Evolutionary conservation across 2,888 invertebrate genomes (phyloP).

Genomic region (Parnassius smintheus): DNA sequence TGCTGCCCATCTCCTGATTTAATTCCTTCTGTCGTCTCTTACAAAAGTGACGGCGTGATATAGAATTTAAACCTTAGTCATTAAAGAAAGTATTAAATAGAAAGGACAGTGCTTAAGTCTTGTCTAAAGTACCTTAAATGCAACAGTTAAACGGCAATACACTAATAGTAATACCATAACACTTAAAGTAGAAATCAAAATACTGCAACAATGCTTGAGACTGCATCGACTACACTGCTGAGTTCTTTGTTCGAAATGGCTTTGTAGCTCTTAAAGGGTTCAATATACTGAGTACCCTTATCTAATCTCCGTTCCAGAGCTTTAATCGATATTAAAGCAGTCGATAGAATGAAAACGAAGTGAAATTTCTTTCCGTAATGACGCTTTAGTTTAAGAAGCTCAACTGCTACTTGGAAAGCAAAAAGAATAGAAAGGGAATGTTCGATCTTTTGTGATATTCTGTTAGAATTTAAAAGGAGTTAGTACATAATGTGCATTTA

Average conservation of each 20-base stretch:
- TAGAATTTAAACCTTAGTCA: too few relatives aligned
- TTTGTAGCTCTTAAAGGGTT: slow-evolving; percentile 6
- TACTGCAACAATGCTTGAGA: slow-evolving; percentile 15
- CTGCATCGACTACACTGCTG: neutral
- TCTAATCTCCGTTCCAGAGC: slow-evolving; percentile 18
- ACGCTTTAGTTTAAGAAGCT: slow-evolving; percentile 16
- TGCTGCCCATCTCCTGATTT: too few relatives aligned
- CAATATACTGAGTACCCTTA: slow-evolving; percentile 15
- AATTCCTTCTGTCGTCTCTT: too few relatives aligned
- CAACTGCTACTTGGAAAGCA: slow-evolving; percentile 9
- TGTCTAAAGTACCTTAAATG: neutral
- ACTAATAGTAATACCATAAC: neutral
- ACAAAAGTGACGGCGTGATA: too few relatives aligned
- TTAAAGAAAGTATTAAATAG: too few relatives aligned
- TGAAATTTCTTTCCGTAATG: slow-evolving; percentile 20
- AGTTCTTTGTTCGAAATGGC: slow-evolving; percentile 19
- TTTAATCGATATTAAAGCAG: slow-evolving; percentile 25
- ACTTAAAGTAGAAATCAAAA: slow-evolving; percentile 22
- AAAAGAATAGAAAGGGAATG: slow-evolving; percentile 15
- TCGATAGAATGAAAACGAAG: slow-evolving; percentile 24
- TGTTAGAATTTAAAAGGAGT: neutral
- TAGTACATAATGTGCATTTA: neutral
- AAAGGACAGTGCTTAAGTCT: neutral
- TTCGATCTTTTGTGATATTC: slow-evolving; percentile 9
- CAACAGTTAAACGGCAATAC: slow-evolving; percentile 15